Conservation (phyloP, 35 echinoderm and acorn worm genomes). For the Hemicentrotus pulcherrimus region DNA sequence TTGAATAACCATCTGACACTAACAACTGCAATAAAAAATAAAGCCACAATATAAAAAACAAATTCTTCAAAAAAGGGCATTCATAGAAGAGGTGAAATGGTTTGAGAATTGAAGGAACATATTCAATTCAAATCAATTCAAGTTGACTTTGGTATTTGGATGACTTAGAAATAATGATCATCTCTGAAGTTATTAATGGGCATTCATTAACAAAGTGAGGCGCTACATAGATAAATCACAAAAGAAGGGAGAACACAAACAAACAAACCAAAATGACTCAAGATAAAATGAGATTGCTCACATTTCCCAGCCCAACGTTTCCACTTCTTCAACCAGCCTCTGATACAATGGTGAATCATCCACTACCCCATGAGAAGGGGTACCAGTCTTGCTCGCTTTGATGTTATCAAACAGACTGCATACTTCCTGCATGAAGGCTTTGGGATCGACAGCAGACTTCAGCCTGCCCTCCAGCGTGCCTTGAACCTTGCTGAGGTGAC, state of each 20-base stretch:
- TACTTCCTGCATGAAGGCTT: not conserved
- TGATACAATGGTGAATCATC: not conserved
- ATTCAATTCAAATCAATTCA: not conserved
- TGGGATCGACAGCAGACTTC: not conserved
- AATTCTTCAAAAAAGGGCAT: too few relatives aligned
- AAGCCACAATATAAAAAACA: too few relatives aligned
- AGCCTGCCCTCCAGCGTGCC: not conserved
- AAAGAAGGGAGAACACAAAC: too few relatives aligned
- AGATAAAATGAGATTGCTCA: not conserved
- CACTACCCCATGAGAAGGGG: not conserved
- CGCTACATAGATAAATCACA: too few relatives aligned
- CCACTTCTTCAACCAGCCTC: conserved; percentile 12
- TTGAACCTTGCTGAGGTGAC: not conserved
- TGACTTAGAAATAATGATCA: too few relatives aligned
- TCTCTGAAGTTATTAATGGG: too few relatives aligned
- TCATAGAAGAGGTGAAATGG: not conserved
- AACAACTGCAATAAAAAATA: too few relatives aligned
- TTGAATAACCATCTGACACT: too few relatives aligned
- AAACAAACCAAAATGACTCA: not conserved
- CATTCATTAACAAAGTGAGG: too few relatives aligned
- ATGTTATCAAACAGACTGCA: not conserved
- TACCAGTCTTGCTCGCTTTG: conserved; percentile 17
- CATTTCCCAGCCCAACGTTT: not conserved
- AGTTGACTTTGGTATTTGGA: not conserved
- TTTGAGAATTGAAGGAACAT: not conserved